phyloP scores from a whole-genome alignment of 2,113 vertebrate genomes.

The Irena cyanogastra region DNA sequence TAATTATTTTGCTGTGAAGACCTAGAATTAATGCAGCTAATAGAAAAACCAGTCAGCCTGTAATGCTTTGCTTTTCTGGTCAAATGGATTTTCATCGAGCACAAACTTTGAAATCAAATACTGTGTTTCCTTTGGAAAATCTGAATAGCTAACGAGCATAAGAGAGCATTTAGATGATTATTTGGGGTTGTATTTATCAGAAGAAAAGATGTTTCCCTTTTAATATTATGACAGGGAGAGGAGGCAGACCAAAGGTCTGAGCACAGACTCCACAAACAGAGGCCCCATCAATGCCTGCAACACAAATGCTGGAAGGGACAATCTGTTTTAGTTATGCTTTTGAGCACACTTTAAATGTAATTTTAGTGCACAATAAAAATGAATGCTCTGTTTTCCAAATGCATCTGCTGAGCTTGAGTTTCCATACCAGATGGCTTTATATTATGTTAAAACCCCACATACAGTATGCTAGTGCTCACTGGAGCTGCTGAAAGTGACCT shows the following conservation, averaged over 20 bases:
- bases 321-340: slow-evolving; percentile 62
- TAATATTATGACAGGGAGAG: slow-evolving; percentile 33
- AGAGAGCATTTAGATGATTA: slow-evolving; percentile 13
- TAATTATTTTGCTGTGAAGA: background rate
- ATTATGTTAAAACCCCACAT: slow-evolving; percentile 44
- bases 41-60: background rate
- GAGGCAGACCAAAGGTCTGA: slow-evolving; percentile 41
- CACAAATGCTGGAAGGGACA: slow-evolving; percentile 16
- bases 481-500: slow-evolving; percentile 43
- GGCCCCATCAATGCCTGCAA: background rate
- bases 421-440: slow-evolving; percentile 49
- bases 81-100: background rate
- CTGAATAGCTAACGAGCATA: background rate
- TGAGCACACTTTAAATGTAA: slow-evolving; percentile 55
- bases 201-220: slow-evolving; percentile 19
- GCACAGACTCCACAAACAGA: background rate
- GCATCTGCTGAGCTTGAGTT: slow-evolving; percentile 33
- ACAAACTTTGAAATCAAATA: background rate
- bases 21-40: background rate
- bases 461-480: background rate
- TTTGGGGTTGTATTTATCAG: background rate
- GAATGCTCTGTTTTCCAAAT: slow-evolving; percentile 48
- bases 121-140: background rate
- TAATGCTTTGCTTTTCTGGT: background rate
- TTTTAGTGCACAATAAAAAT: slow-evolving; percentile 63